Evolutionary conservation across 64 coral and sea anemone species (phyloP).

Genomic region (Catalaphyllia jardinei): DNA sequence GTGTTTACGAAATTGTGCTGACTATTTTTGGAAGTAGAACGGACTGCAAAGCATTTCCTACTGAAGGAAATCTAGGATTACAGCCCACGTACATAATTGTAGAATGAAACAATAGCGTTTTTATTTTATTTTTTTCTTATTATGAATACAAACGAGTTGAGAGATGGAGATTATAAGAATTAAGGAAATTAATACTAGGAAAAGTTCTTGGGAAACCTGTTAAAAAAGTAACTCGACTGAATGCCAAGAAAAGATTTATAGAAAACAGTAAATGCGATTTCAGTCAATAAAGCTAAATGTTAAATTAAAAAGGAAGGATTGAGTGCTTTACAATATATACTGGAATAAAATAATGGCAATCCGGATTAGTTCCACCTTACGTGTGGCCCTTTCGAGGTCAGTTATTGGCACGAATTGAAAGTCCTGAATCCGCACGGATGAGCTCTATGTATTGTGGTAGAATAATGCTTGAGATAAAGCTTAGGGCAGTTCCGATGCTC

Average conservation of each 20-base stretch:
- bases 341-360: not conserved
- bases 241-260: too few relatives aligned
- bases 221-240: too few relatives aligned
- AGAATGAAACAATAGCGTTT: not conserved
- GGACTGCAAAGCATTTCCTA: conserved; percentile 29
- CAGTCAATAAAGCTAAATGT: too few relatives aligned
- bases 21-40: not conserved
- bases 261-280: too few relatives aligned
- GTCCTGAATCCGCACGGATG: too few relatives aligned
- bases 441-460: too few relatives aligned
- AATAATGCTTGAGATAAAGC: too few relatives aligned
- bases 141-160: not conserved
- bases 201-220: too few relatives aligned
- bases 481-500: too few relatives aligned
- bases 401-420: not conserved
- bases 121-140: not conserved
- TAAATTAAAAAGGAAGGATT: not conserved
- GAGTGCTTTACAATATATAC: not conserved
- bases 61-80: conserved; percentile 38
- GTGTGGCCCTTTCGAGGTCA: not conserved
- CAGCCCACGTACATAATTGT: not conserved
- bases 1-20: not conserved
- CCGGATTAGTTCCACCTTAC: not conserved
- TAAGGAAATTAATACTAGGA: too few relatives aligned
- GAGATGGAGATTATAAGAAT: not conserved